A percentile compares a stretch with the other conserved stretches of the same genome.
Conservation (phyloP, 2,797 vertebrate genomes). For the Intellagama lesueurii region DNA sequence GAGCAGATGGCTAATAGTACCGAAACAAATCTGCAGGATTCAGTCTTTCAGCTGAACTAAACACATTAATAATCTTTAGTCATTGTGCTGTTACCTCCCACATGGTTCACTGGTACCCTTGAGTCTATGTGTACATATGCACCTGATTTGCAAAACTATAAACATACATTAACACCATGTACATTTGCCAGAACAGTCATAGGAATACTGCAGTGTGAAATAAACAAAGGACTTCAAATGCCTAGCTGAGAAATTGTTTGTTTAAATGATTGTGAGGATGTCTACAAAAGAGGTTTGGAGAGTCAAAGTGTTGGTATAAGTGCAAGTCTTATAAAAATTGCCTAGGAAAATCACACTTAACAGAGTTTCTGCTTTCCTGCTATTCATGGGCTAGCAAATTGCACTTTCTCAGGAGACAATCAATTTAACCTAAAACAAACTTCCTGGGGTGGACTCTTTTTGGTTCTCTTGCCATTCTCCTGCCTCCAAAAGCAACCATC, state of each 20-base stretch:
- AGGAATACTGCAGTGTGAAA: background rate
- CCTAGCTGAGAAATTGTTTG: rapidly evolving
- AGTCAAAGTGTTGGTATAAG: conserved; percentile 34
- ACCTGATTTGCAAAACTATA: background rate
- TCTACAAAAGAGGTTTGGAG: conserved; percentile 6
- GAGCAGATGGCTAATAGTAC: background rate
- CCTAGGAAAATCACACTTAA: background rate
- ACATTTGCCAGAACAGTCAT: background rate
- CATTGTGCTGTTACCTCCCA: background rate
- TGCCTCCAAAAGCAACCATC: background rate
- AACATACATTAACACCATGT: background rate
- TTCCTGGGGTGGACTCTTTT: background rate
- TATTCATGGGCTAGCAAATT: conserved; percentile 13
- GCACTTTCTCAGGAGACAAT: conserved; percentile 33
- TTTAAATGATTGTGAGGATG: conserved; percentile 3
- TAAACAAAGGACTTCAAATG: rapidly evolving
- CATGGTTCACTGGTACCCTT: background rate
- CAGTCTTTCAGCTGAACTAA: background rate
- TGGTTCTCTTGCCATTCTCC: background rate
- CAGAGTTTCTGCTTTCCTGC: conserved; percentile 26
- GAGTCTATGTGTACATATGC: background rate
- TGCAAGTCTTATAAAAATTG: conserved; percentile 11
- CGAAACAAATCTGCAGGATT: background rate
- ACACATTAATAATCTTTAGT: background rate
- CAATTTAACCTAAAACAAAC: background rate